Evolutionary conservation across 2,113 vertebrate species (phyloP).

Genomic region (Bos taurus): DNA sequence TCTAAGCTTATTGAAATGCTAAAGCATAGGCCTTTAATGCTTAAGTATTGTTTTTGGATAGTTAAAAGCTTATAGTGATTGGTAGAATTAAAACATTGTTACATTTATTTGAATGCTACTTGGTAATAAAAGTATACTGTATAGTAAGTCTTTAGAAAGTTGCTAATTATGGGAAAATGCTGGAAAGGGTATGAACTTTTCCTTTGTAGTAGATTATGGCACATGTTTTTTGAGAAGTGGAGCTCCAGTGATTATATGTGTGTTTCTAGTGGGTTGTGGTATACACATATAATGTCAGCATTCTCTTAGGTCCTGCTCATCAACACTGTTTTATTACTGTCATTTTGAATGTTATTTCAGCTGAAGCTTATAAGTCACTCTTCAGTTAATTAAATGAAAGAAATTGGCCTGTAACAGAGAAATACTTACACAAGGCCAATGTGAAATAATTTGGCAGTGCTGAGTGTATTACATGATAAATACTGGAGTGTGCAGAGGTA

Average conservation of each 20-base stretch:
- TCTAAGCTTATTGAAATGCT: constrained; percentile 55
- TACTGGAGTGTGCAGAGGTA: neutral
- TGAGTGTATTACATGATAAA: constrained; percentile 8
- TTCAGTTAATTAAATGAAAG: constrained; percentile 27
- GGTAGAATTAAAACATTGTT: constrained; percentile 48
- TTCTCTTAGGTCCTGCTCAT: constrained; percentile 38
- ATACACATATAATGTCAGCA: neutral
- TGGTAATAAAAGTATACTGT: constrained; percentile 8
- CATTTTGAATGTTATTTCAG: constrained; percentile 58
- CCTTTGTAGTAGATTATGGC: neutral
- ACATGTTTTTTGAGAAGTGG: neutral
- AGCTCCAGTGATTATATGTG: neutral
- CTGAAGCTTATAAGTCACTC: constrained; percentile 43
- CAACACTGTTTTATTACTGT: constrained; percentile 34
- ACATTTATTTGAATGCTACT: constrained; percentile 30
- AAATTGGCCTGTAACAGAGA: constrained; percentile 29
- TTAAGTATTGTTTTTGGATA: constrained; percentile 35
- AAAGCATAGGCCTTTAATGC: constrained; percentile 30
- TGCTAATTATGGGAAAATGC: constrained; percentile 15
- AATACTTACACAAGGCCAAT: neutral
- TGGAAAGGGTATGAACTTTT: neutral
- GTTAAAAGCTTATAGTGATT: constrained; percentile 59
- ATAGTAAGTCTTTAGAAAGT: constrained; percentile 35
- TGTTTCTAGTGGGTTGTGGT: neutral
- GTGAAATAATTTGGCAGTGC: constrained; percentile 35